These are phyloP conservation scores for Setipinna tenuifilis DNA, from an alignment of 2,797 vertebrate species.

Conservation along the genomic window DNA sequence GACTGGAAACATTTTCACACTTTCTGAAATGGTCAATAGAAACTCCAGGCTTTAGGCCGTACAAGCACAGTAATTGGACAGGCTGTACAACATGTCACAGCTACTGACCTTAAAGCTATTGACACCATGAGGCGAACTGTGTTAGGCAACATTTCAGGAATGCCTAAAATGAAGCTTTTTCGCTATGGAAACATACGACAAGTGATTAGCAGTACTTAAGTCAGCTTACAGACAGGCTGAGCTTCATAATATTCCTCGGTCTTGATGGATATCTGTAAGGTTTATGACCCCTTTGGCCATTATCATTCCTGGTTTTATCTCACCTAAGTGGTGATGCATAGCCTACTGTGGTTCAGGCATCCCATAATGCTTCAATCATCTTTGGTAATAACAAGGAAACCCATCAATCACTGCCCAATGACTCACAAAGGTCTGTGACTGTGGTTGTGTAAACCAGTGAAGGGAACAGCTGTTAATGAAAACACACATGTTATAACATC, in stretches of 20 bases:
- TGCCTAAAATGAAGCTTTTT: not conserved
- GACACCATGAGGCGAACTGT: not conserved
- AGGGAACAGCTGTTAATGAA: conserved; percentile 7
- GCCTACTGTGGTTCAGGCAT: conserved; percentile 7
- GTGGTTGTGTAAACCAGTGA: not conserved
- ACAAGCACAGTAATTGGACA: not conserved
- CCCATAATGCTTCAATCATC: conserved; percentile 7
- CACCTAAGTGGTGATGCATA: conserved; percentile 15
- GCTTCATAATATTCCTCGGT: not conserved
- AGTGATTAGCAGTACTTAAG: not conserved
- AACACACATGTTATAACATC: conserved; percentile 31
- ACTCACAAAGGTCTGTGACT: not conserved
- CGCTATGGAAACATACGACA: not conserved
- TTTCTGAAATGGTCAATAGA: not conserved
- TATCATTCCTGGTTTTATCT: conserved; percentile 29
- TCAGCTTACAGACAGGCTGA: not conserved
- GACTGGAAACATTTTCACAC: not conserved
- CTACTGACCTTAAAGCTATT: too few relatives aligned
- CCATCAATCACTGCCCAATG: not conserved
- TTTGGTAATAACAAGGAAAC: not conserved
- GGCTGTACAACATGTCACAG: not conserved
- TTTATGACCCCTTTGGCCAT: conserved; percentile 23
- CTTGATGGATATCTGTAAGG: conserved; percentile 23
- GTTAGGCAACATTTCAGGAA: not conserved
- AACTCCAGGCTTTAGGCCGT: not conserved